phyloP scores from a whole-genome alignment of 2,797 vertebrate species.

The Sternotherus odoratus region DNA sequence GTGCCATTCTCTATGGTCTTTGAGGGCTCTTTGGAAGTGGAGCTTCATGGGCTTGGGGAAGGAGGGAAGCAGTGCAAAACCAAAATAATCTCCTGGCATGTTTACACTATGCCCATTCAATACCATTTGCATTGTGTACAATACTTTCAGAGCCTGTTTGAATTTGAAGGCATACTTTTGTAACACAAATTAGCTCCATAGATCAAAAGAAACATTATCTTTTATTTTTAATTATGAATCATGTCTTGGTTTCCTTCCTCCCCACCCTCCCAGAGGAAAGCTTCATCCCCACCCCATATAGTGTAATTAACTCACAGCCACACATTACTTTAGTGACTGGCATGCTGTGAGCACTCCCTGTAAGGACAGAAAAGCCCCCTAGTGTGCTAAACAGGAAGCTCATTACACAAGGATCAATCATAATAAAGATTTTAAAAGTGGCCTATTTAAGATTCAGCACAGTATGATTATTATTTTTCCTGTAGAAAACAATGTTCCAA shows the following conservation, averaged over 20 bases:
- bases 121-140: background rate
- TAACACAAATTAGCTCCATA: background rate
- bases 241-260: background rate
- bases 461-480: background rate
- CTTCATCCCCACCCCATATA: background rate
- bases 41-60: background rate
- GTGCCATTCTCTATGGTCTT: background rate
- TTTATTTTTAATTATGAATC: background rate
- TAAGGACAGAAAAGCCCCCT: background rate
- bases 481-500: background rate
- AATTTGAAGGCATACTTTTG: background rate
- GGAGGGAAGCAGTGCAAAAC: background rate
- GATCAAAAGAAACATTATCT: background rate
- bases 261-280: background rate
- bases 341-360: background rate
- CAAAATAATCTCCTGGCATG: background rate
- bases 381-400: rapidly evolving
- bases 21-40: background rate
- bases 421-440: background rate
- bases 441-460: background rate
- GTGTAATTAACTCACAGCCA: rapidly evolving
- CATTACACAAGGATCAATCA: background rate
- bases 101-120: background rate
- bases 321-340: background rate
- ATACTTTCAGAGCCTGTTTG: background rate